Evolutionary conservation across 1,140 invertebrate species (phyloP).

Genomic region (Thalassaphorura encarpata): DNA sequence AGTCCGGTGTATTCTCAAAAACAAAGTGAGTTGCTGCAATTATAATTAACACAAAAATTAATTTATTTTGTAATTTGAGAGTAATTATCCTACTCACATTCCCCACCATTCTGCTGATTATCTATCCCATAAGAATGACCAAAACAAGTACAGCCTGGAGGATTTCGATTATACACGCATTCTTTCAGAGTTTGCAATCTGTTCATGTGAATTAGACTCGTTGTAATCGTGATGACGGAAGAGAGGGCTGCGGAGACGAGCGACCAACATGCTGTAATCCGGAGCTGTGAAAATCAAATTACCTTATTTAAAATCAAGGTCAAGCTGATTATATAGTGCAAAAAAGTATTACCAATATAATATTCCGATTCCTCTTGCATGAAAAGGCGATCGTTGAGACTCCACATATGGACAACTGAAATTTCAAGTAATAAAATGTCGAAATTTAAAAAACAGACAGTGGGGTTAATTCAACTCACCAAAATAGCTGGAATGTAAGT

Average conservation of each 20-base stretch:
- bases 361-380: slow-evolving; percentile 68
- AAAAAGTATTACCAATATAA: slow-evolving; percentile 51
- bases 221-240: slow-evolving; percentile 66
- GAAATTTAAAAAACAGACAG: background rate
- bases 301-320: slow-evolving; percentile 1
- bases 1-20: slow-evolving; percentile 72
- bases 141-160: slow-evolving; percentile 63
- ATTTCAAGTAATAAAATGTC: slow-evolving; percentile 11
- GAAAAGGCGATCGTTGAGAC: slow-evolving; percentile 73
- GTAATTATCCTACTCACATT: slow-evolving; percentile 7
- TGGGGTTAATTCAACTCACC: slow-evolving; percentile 43
- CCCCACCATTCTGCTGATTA: background rate
- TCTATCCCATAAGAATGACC: slow-evolving; percentile 21
- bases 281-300: slow-evolving; percentile 13
- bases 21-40: slow-evolving; percentile 42
- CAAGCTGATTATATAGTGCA: background rate
- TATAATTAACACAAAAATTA: slow-evolving; percentile 2
- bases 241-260: slow-evolving; percentile 28
- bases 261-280: slow-evolving; percentile 32
- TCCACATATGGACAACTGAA: slow-evolving; percentile 62
- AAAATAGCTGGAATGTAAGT: slow-evolving; percentile 68
- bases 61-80: background rate
- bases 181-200: slow-evolving; percentile 71
- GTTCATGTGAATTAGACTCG: slow-evolving; percentile 87
- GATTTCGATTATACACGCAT: slow-evolving; percentile 70